Conservation (phyloP, 2,113 vertebrate genomes). For the Cyprinodon variegatus region DNA sequence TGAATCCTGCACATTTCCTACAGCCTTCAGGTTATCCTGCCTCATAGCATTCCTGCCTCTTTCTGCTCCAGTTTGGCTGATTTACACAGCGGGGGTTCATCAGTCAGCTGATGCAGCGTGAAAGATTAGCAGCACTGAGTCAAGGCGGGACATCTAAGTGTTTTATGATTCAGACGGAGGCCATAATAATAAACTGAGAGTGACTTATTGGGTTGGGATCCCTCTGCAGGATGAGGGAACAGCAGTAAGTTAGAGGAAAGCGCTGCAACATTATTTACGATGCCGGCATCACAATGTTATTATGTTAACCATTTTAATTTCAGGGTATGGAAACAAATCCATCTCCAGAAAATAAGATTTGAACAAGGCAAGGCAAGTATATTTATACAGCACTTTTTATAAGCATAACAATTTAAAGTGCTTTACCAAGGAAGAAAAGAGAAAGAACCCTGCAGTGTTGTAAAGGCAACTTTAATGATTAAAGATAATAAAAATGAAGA, state of each 20-base stretch:
- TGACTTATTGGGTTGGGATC: constrained; percentile 66
- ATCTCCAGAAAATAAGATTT: neutral
- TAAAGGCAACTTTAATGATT: too few species aligned
- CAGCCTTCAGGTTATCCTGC: neutral
- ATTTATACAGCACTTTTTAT: too few species aligned
- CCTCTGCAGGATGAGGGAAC: constrained; percentile 41
- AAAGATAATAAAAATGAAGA: too few species aligned
- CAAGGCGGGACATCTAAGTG: constrained; percentile 63
- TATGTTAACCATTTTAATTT: constrained; percentile 11
- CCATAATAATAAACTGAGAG: constrained; percentile 69
- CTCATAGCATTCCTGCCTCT: constrained; percentile 10
- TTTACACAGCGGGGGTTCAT: constrained; percentile 43
- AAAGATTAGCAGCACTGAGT: constrained; percentile 62
- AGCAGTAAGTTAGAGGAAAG: constrained; percentile 44
- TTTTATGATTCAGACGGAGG: constrained; percentile 69
- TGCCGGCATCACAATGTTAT: constrained; percentile 11
- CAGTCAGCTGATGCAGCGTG: constrained; percentile 44
- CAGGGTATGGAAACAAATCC: constrained; percentile 6
- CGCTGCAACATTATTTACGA: constrained; percentile 28
- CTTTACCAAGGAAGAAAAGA: neutral
- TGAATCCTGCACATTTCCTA: too few species aligned
- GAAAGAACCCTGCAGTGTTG: too few species aligned
- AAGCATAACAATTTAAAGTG: neutral
- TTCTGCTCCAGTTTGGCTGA: constrained; percentile 29
- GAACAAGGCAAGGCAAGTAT: too few species aligned